Percentiles rank a stretch among this genome's conserved stretches.
phyloP scores from a whole-genome alignment of 2,113 vertebrate species.

The Lipotes vexillifer region DNA sequence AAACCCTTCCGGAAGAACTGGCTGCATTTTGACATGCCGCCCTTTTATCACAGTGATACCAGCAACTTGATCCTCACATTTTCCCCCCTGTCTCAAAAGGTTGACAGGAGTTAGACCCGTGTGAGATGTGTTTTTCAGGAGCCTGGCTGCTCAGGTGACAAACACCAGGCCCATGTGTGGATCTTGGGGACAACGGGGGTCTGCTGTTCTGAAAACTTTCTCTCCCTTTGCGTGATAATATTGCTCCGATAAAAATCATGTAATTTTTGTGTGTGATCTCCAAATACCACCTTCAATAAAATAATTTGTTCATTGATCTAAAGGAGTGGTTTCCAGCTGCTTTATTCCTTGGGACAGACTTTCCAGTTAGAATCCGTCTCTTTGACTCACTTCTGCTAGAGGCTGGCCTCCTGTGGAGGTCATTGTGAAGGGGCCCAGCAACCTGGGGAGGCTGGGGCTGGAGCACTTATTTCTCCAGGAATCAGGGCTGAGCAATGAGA shows the following conservation, averaged over 20 bases:
- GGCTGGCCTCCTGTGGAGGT: slow-evolving; percentile 66
- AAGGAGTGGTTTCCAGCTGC: slow-evolving; percentile 7
- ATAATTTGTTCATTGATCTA: slow-evolving; percentile 35
- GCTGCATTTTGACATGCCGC: background rate
- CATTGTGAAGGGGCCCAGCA: slow-evolving; percentile 73
- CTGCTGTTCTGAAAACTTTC: background rate
- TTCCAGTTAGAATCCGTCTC: slow-evolving; percentile 1
- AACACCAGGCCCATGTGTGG: background rate
- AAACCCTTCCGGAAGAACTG: background rate
- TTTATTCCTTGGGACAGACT: slow-evolving; percentile 42
- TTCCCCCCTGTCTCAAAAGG: background rate
- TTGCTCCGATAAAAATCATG: background rate
- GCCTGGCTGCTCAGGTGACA: background rate
- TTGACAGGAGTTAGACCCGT: background rate
- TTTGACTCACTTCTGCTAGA: slow-evolving; percentile 58
- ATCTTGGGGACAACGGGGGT: background rate
- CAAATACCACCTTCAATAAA: slow-evolving; percentile 24
- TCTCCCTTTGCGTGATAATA: background rate
- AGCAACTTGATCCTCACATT: background rate
- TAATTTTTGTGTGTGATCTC: background rate
- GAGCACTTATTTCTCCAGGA: slow-evolving; percentile 80
- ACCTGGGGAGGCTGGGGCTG: slow-evolving; percentile 71
- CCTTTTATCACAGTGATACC: background rate
- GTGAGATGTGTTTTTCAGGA: background rate
- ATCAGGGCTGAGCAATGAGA: slow-evolving; percentile 61